Evolutionary conservation across 2,888 invertebrate species (phyloP), one percentile per base, ranked within the genome.

Genomic region (Cancer borealis): DNA sequence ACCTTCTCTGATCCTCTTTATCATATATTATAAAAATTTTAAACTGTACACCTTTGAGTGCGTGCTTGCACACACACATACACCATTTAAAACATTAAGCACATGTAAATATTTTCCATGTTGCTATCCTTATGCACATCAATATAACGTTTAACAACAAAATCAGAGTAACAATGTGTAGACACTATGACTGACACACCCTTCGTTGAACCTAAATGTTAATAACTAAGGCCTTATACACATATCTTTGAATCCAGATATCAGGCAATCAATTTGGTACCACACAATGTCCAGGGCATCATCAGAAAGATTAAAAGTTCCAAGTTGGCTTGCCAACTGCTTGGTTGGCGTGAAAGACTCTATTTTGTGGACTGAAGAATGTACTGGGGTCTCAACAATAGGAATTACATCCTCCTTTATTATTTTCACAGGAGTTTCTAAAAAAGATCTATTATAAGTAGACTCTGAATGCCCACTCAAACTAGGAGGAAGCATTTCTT

Each of bases 191-290:
- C 60, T 60, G 60, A 60, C 10, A 49, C 49, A 10, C 49, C 39
- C 39, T 39, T 39, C 39, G 39, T 21, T 66, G 60, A 21, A 21
- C 12, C 17, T 66, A 21, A 66, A 66, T 4, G 17, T 17, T 30
- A 6, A n/a, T 49, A 3, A 79, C 30, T 79, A 79, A 3, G 79
- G 26, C 30, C 26, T 79, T 2, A 12, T 26, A 12, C 66, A 93
- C 39, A 93, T 49, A 47, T 91, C 93, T 91, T 84, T 93, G 46
- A 93, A 93, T 30, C 93, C 93, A 79, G 46, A 84, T 14, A 93
- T 91, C 12, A 46, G 39, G 39, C 84, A 54, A n/a, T 93, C 93
- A 45, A 93, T 54, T 46, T 93, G 93, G n/a, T 91, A 93, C 93
- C 93, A 93, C 12, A 14, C 21, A 54, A 6, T 17, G 39, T 90